phyloP scores from a whole-genome alignment of 2,797 vertebrate genomes.

The Natrix natrix region DNA sequence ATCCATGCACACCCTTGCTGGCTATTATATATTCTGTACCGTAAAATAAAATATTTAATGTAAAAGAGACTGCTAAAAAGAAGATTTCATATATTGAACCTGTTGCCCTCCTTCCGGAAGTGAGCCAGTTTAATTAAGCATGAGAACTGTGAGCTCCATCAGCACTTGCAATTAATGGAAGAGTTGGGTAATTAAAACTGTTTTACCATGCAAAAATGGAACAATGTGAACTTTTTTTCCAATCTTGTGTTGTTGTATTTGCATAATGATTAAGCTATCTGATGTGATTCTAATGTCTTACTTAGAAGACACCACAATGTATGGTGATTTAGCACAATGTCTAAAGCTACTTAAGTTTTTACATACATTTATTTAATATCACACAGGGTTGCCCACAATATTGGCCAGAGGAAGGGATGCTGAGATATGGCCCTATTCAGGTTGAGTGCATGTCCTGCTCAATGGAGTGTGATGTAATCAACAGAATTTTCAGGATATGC shows the following conservation, averaged over 20 bases:
- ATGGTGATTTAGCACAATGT: constrained; percentile 1
- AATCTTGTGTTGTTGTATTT: background rate
- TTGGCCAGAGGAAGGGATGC: constrained; percentile 95
- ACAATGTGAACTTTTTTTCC: background rate
- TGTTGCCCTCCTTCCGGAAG: background rate
- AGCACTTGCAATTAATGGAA: background rate
- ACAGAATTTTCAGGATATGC: constrained; percentile 96
- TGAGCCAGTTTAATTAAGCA: background rate
- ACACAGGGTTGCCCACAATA: constrained; percentile 94
- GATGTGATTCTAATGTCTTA: background rate
- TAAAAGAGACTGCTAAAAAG: background rate
- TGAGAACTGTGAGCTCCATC: background rate
- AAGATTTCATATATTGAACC: background rate
- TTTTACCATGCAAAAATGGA: background rate
- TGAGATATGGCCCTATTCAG: constrained; percentile 94
- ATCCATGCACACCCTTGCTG: background rate
- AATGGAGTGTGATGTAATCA: constrained; percentile 98
- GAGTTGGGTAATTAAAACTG: background rate
- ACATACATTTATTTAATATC: constrained; percentile 31
- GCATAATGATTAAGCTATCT: background rate
- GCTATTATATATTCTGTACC: background rate
- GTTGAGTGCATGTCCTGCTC: constrained; percentile 98
- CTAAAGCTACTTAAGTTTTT: background rate
- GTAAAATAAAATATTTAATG: background rate
- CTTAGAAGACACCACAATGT: background rate